phyloP scores from a whole-genome alignment of 2,888 invertebrate genomes.

The Dusona sp. region DNA sequence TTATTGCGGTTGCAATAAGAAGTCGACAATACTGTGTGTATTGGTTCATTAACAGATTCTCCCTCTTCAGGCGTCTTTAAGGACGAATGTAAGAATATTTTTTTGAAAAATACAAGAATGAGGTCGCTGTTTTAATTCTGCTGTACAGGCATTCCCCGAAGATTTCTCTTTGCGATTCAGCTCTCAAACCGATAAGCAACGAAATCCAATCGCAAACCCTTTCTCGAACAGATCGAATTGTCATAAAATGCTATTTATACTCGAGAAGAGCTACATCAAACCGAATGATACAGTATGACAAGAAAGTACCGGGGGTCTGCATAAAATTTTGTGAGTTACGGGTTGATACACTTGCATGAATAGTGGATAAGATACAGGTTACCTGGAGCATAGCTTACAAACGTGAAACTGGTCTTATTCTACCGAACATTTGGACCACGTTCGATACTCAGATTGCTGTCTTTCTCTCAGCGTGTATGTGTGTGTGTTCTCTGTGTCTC shows the following conservation, averaged over 20 bases:
- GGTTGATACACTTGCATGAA: constrained; percentile 26
- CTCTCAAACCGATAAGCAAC: background rate
- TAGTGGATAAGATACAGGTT: constrained; percentile 16
- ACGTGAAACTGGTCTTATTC: constrained; percentile 16
- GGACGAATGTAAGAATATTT: background rate
- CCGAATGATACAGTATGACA: background rate
- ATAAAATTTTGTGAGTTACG: constrained; percentile 28
- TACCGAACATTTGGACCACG: constrained; percentile 29
- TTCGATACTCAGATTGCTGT: constrained; percentile 27
- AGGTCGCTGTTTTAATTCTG: too few relatives aligned
- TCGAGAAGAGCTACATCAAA: background rate
- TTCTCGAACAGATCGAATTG: background rate
- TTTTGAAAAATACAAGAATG: background rate
- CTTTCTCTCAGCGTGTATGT: constrained; percentile 18
- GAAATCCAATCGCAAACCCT: background rate
- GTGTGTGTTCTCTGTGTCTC: background rate
- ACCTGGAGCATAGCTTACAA: constrained; percentile 20
- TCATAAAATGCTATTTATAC: background rate
- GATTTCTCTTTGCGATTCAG: too few relatives aligned
- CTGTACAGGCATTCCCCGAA: too few relatives aligned
- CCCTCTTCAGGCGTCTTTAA: background rate
- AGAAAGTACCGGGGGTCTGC: background rate
- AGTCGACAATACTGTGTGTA: constrained; percentile 17
- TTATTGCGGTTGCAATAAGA: constrained; percentile 18
- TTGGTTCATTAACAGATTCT: constrained; percentile 16